These are phyloP conservation scores for Xerus inauris DNA, from an alignment of 2,113 vertebrate species.

Conservation along the genomic window DNA sequence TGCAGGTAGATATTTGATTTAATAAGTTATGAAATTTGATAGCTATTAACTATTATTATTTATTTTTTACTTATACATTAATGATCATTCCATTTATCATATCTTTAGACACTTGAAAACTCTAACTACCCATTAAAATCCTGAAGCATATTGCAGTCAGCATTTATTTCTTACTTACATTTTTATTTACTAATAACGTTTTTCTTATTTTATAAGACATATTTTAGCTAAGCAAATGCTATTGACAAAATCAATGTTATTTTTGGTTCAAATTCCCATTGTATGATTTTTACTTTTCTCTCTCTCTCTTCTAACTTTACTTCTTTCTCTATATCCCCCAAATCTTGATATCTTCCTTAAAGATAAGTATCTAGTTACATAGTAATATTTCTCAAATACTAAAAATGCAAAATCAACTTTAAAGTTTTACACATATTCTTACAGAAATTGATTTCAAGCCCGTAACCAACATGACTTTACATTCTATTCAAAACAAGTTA, in stretches of 20 bases:
- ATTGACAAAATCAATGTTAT: not conserved
- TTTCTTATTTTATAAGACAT: not conserved
- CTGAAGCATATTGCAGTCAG: not conserved
- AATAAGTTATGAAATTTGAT: not conserved
- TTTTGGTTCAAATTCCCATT: not conserved
- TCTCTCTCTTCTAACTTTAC: not conserved
- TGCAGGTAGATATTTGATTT: not conserved
- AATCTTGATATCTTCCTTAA: not conserved
- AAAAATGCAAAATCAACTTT: not conserved
- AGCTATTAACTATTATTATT: not conserved
- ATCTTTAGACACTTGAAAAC: not conserved
- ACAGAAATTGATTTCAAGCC: not conserved
- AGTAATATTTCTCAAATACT: not conserved
- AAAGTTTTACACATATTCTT: not conserved
- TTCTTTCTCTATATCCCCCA: not conserved
- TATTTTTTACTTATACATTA: constrained; percentile 24
- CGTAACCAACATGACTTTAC: not conserved
- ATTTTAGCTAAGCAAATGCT: not conserved
- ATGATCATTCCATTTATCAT: not conserved
- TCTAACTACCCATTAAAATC: not conserved
- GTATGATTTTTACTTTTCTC: not conserved
- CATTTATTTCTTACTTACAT: not conserved
- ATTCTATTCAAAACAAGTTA: not conserved
- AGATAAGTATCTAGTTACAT: not conserved
- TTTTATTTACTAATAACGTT: not conserved